Base-by-base conservation (phyloP, 1,140 invertebrate genomes). In the Antheraea mylitta region DNA sequence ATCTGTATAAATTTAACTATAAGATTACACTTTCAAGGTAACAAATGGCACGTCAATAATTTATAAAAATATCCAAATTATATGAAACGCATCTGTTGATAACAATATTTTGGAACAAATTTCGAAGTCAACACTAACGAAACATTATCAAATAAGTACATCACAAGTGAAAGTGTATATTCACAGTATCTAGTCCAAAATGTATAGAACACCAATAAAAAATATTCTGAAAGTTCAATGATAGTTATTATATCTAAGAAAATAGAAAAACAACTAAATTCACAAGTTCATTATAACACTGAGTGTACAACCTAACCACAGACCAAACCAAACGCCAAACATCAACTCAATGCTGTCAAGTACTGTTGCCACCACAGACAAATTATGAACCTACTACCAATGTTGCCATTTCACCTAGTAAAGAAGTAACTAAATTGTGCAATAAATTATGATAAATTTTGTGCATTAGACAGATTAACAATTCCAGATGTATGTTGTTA, bases 81-180 rank as follows among this genome's bases (percentile, higher is more conserved):
- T 53, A 53, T 74, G 65, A 79, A 78, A 75, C 73, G 75, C 71
- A 60, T 78, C 74, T 79, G 74, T 75, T 75, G 74, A 70, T 72
- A 68, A 71, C 77, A 82, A 82, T 84, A 78, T 82, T 87, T 85
- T 80, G 77, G 75, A 83, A 82, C 76, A 82, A 85, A 79, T 87
- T 84, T 79, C 76, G 69, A 84, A 87, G 74, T 82, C 81, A 72
- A 81, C 80, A 82, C 67, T 62, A 77, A 70, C 76, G 48, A 62
- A 61, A 72, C 66, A 65, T 37, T 11, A 30, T 63, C 30, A 30
- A 63, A 36, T 61, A 63, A 16, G 11, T 37, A 22, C 13, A 36
- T 36, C 18, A 61, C 18, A 61, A 22, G 10, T 37, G n/a, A 37
- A 63, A 22, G 37, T 63, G 13, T 37, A 37, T 63, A n/a, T 10